These are phyloP conservation scores for Penaeus vannamei DNA, from an alignment of 1,140 invertebrate species.

Conservation along the genomic window DNA sequence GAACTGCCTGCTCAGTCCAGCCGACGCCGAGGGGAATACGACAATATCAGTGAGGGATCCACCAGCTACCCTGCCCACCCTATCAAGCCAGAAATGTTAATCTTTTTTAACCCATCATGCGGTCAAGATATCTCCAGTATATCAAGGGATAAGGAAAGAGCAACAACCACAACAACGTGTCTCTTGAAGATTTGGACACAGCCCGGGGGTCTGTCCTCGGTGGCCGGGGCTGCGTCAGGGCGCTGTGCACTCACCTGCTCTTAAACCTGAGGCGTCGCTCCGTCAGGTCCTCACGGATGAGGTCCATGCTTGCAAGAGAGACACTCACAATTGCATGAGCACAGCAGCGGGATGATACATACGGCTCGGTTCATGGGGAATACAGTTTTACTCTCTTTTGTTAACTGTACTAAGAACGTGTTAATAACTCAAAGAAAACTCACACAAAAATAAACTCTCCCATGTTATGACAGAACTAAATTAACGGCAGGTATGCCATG, in stretches of 20 bases:
- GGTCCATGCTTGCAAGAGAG: slow-evolving; percentile 67
- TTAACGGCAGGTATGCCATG: too few species aligned
- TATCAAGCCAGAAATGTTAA: slow-evolving; percentile 44
- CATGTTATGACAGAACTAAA: too few species aligned
- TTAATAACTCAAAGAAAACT: too few species aligned
- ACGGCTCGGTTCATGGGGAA: background rate
- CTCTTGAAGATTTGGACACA: background rate
- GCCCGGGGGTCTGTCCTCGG: background rate
- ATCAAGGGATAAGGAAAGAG: slow-evolving; percentile 39
- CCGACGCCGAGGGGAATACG: slow-evolving; percentile 43
- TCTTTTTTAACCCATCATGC: slow-evolving; percentile 37
- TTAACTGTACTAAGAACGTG: too few species aligned
- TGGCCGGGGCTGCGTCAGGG: background rate
- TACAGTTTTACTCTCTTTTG: too few species aligned
- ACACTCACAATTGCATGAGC: slow-evolving; percentile 50
- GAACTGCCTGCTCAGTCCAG: slow-evolving; percentile 58
- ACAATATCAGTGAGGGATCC: slow-evolving; percentile 52
- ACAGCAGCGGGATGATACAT: background rate
- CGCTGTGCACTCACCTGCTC: slow-evolving; percentile 61
- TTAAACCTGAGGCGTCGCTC: slow-evolving; percentile 66
- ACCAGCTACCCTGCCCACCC: slow-evolving; percentile 46
- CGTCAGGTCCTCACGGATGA: slow-evolving; percentile 64
- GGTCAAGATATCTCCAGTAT: slow-evolving; percentile 53
- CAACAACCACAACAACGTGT: background rate
- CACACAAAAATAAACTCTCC: too few species aligned